phyloP scores from a whole-genome alignment of 2,888 invertebrate genomes.

The Ecdyonurus torrentis region DNA sequence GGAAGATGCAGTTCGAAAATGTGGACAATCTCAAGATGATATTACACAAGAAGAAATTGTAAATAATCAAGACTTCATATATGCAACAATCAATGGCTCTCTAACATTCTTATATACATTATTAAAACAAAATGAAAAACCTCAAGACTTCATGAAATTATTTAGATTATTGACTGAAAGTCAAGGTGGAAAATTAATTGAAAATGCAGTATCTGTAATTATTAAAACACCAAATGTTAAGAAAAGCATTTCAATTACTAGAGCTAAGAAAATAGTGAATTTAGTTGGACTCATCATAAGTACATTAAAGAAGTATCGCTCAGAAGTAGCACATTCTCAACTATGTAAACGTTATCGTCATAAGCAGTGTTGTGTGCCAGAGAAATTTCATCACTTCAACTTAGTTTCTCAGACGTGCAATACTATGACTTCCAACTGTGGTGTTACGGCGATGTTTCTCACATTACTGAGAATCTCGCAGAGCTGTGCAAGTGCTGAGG shows the following conservation, averaged over 20 bases:
- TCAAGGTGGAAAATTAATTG: conserved; percentile 36
- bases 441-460: conserved; percentile 37
- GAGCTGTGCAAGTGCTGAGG: not conserved
- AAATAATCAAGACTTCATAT: conserved; percentile 36
- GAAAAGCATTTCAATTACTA: conserved; percentile 24
- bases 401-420: conserved; percentile 32
- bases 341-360: conserved; percentile 35
- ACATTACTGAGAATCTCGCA: conserved; percentile 24
- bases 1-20: conserved; percentile 31
- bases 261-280: conserved; percentile 37
- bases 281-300: conserved; percentile 36
- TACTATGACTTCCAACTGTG: conserved; percentile 17
- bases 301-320: conserved; percentile 37
- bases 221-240: conserved; percentile 32
- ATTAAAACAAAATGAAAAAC: conserved; percentile 30
- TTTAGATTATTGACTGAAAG: conserved; percentile 41
- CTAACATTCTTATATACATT: conserved; percentile 41
- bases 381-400: conserved; percentile 41
- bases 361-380: conserved; percentile 30
- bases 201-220: conserved; percentile 36
- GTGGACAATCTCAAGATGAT: not conserved
- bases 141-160: conserved; percentile 38
- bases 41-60: not conserved
- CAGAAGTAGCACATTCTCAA: conserved; percentile 36
- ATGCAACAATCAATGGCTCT: conserved; percentile 39